These are phyloP conservation scores for Anarhynchus alexandrinus DNA, from an alignment of 2,113 vertebrate genomes.

Conservation along the genomic window DNA sequence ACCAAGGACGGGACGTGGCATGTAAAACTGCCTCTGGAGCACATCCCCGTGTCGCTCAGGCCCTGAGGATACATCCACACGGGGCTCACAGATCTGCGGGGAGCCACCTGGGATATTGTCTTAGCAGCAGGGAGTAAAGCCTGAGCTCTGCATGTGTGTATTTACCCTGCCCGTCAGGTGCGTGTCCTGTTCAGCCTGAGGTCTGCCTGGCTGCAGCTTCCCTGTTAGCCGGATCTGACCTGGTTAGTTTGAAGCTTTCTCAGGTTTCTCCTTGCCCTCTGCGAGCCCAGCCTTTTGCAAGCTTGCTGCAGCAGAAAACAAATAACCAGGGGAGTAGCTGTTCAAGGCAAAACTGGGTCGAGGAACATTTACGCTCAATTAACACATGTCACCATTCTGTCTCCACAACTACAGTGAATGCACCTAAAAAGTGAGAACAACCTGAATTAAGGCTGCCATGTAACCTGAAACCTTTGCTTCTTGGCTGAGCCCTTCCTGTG, in stretches of 20 bases:
- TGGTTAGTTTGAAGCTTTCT: background rate
- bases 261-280: background rate
- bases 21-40: background rate
- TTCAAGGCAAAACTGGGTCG: background rate
- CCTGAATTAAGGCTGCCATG: background rate
- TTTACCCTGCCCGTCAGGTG: background rate
- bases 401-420: background rate
- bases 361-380: background rate
- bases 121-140: background rate
- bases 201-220: background rate
- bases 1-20: background rate
- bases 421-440: slow-evolving; percentile 9
- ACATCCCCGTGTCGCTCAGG: accelerated
- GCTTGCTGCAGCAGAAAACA: background rate
- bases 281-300: background rate
- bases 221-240: background rate
- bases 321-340: background rate
- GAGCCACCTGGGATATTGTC: background rate
- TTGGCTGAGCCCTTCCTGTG: background rate
- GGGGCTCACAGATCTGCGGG: accelerated
- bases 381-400: background rate
- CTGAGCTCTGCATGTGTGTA: background rate
- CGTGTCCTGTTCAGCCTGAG: background rate
- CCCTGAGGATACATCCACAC: background rate
- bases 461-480: background rate